Conservation (phyloP, 2,888 invertebrate genomes). For the Gandaritis pyraliata region DNA sequence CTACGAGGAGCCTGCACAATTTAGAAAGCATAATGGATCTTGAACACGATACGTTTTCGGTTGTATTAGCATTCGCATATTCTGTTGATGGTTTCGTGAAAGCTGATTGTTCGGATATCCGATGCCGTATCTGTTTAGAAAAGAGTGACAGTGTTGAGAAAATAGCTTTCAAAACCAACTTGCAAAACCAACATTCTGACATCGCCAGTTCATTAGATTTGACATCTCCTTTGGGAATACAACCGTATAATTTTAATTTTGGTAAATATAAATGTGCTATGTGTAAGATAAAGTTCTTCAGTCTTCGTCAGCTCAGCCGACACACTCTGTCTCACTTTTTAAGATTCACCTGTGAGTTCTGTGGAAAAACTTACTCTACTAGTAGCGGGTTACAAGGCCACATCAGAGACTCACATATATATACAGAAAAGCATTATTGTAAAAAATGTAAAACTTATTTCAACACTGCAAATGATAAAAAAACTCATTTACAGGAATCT, state of each 20-base stretch:
- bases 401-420: slow-evolving; percentile 41
- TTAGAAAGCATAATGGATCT: slow-evolving; percentile 69
- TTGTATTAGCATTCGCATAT: slow-evolving; percentile 66
- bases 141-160: slow-evolving; percentile 38
- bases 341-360: slow-evolving; percentile 52
- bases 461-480: slow-evolving; percentile 38
- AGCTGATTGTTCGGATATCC: slow-evolving; percentile 50
- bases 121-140: slow-evolving; percentile 47
- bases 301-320: slow-evolving; percentile 49
- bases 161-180: slow-evolving; percentile 46
- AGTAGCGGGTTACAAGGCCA: slow-evolving; percentile 45
- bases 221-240: slow-evolving; percentile 38
- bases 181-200: slow-evolving; percentile 36
- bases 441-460: slow-evolving; percentile 49
- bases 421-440: neutral
- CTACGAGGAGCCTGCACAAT: slow-evolving; percentile 61
- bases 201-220: slow-evolving; percentile 26
- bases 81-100: slow-evolving; percentile 66
- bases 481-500: neutral
- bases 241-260: slow-evolving; percentile 48
- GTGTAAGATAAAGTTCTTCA: slow-evolving; percentile 46
- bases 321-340: slow-evolving; percentile 53
- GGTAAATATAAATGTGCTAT: slow-evolving; percentile 44
- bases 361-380: slow-evolving; percentile 52
- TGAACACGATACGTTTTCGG: slow-evolving; percentile 66